phyloP scores from a whole-genome alignment of 2,797 vertebrate genomes.

The Adelosebastes latens region DNA sequence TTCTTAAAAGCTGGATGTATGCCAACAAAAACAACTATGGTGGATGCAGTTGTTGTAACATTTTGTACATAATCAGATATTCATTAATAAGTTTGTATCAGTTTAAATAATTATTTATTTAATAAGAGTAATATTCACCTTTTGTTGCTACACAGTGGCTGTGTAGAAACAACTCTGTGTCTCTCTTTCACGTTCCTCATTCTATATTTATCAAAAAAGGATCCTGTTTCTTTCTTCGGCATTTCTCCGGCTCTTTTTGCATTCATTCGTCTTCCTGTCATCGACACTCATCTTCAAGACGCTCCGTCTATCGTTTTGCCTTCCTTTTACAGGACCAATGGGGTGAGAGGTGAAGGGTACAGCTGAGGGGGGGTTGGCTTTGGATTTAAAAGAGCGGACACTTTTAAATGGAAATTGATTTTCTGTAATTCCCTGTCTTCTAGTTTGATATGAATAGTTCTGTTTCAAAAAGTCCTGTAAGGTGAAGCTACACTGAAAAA shows the following conservation, averaged over 20 bases:
- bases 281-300: slow-evolving; percentile 51
- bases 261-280: slow-evolving; percentile 78
- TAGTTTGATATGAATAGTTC: neutral
- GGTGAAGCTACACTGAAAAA: neutral
- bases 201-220: slow-evolving; percentile 72
- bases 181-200: slow-evolving; percentile 22
- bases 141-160: neutral
- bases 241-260: slow-evolving; percentile 71
- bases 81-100: neutral
- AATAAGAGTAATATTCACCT: neutral
- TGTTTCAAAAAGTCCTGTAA: neutral
- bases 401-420: neutral
- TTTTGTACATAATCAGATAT: neutral
- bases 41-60: neutral
- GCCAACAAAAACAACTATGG: neutral
- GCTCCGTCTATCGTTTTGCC: slow-evolving; percentile 43
- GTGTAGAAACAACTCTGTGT: slow-evolving; percentile 6
- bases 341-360: slow-evolving; percentile 30
- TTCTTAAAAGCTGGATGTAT: neutral
- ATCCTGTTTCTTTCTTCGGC: slow-evolving; percentile 63
- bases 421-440: neutral
- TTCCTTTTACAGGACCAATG: slow-evolving; percentile 44
- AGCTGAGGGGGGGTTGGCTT: neutral
- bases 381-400: neutral
- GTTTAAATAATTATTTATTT: neutral